These are phyloP conservation scores for Prolemur simus DNA, from an alignment of 2,113 vertebrate genomes.

Conservation along the genomic window DNA sequence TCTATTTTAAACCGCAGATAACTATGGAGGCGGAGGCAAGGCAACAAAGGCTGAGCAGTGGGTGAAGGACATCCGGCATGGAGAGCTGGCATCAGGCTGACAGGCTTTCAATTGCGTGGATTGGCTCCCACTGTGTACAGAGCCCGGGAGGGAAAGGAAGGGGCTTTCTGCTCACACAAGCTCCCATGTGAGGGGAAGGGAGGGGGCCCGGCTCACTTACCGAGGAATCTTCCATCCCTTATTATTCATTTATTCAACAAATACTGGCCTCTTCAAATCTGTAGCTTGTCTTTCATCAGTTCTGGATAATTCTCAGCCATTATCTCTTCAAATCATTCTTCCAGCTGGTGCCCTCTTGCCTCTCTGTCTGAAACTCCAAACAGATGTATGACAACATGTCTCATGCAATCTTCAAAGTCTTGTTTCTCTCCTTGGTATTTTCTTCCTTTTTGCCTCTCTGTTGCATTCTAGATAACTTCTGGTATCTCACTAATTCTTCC, in stretches of 20 bases:
- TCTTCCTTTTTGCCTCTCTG: neutral
- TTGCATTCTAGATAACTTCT: neutral
- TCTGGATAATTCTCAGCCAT: neutral
- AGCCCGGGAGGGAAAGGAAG: neutral
- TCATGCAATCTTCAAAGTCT: neutral
- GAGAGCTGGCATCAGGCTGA: neutral
- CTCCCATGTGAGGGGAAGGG: neutral
- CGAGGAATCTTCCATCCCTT: neutral
- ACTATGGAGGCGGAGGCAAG: neutral
- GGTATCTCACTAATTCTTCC: neutral
- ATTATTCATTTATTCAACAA: neutral
- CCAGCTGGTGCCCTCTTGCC: fast-evolving
- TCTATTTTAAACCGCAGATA: slow-evolving; percentile 27
- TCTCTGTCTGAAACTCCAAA: neutral
- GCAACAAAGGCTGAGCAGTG: neutral
- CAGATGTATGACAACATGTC: neutral
- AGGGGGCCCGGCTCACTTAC: neutral
- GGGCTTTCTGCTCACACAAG: neutral
- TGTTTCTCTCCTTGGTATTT: neutral
- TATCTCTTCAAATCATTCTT: neutral
- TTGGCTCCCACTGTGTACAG: neutral
- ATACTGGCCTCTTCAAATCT: neutral
- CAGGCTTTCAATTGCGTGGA: fast-evolving
- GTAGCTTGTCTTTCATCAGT: neutral
- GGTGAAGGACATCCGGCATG: neutral